phyloP scores from a whole-genome alignment of 2,797 vertebrate genomes.

The Myotis myotis region DNA sequence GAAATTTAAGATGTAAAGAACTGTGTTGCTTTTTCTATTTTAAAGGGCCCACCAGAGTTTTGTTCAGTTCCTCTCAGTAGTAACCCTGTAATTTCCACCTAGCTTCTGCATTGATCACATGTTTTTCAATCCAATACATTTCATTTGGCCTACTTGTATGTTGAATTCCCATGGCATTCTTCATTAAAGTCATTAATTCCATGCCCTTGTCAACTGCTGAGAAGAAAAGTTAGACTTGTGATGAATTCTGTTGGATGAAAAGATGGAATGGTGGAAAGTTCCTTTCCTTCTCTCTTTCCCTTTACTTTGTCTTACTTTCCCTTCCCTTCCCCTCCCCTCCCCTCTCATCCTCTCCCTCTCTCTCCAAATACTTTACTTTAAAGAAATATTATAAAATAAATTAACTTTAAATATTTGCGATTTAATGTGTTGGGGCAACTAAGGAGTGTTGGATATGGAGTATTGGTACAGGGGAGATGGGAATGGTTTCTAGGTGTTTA shows the following conservation, averaged over 20 bases:
- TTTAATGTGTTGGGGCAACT: neutral
- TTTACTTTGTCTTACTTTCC: rapidly evolving
- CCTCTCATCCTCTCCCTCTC: rapidly evolving
- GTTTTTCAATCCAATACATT: neutral
- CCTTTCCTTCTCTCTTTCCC: neutral
- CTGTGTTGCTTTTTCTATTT: neutral
- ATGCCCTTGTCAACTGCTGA: neutral
- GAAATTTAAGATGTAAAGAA: slow-evolving; percentile 25
- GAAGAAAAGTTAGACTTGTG: neutral
- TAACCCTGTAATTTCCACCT: neutral
- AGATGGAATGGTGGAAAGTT: neutral
- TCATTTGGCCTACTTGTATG: neutral
- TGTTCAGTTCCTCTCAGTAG: neutral
- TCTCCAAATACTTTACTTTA: neutral
- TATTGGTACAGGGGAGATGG: neutral
- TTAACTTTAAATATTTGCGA: slow-evolving; percentile 2
- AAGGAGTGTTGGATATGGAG: neutral
- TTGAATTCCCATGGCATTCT: neutral
- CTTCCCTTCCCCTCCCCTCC: no score
- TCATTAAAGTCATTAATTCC: neutral
- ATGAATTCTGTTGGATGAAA: neutral
- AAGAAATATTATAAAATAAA: neutral
- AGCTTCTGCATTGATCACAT: neutral
- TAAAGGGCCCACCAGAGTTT: neutral
- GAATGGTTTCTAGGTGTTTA: neutral